phyloP scores from a whole-genome alignment of 1,140 invertebrate species.

The Spodoptera litura region DNA sequence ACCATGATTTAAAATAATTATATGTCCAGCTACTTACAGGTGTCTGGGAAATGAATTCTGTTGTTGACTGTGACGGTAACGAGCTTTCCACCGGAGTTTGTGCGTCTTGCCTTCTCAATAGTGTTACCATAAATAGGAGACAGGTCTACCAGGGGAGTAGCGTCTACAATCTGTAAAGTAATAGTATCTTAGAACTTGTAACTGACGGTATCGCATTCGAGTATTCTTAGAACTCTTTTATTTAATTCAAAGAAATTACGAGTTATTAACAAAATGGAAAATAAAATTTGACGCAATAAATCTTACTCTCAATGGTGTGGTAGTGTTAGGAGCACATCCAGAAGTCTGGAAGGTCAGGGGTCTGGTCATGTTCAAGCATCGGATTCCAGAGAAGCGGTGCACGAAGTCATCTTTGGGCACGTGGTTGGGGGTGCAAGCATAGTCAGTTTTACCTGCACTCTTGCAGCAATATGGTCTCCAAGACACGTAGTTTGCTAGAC shows the following conservation, averaged over 20 bases:
- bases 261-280: background rate
- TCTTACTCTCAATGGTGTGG: conserved; percentile 55
- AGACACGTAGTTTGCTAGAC: conserved; percentile 56
- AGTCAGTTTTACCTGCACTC: conserved; percentile 26
- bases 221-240: too few species aligned
- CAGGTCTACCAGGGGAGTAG: conserved; percentile 58
- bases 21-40: conserved; percentile 37
- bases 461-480: conserved; percentile 52
- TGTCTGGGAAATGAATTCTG: conserved; percentile 11
- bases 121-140: conserved; percentile 53
- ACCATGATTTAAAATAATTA: too few species aligned
- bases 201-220: background rate
- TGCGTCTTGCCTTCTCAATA: background rate
- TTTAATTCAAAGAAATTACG: too few species aligned
- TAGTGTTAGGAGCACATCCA: conserved; percentile 50
- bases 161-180: conserved; percentile 53
- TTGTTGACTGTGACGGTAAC: conserved; percentile 35
- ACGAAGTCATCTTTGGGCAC: conserved; percentile 54
- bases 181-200: background rate
- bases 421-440: conserved; percentile 49
- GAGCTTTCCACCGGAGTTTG: conserved; percentile 48
- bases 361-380: conserved; percentile 59
- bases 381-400: conserved; percentile 50
- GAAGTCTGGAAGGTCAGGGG: conserved; percentile 57
- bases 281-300: background rate